These are phyloP conservation scores for Rachycentron canadum DNA, from an alignment of 2,797 vertebrate genomes.

Conservation along the genomic window DNA sequence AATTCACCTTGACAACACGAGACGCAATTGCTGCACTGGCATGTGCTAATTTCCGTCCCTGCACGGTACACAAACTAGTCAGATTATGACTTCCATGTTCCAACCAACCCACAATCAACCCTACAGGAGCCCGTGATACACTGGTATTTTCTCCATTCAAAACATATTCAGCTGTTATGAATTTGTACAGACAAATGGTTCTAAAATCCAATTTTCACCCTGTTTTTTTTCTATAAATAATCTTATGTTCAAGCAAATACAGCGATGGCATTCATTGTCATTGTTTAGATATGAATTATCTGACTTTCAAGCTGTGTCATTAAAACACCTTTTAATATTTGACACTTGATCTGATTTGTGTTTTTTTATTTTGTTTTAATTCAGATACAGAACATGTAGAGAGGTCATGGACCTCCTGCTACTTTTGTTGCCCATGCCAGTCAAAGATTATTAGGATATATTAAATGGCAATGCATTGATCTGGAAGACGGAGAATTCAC, in stretches of 20 bases:
- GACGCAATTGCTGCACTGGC: neutral
- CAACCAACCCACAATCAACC: neutral
- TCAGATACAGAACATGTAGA: too few relatives aligned
- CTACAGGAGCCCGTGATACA: neutral
- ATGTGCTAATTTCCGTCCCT: neutral
- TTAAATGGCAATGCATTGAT: neutral
- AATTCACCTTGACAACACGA: neutral
- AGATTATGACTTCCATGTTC: neutral
- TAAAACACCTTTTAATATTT: neutral
- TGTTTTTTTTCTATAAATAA: too few relatives aligned
- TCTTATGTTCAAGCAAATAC: too few relatives aligned
- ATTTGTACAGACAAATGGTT: neutral
- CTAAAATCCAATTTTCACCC: neutral
- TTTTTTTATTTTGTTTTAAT: neutral
- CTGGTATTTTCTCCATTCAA: neutral
- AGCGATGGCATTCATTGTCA: neutral
- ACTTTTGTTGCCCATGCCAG: neutral
- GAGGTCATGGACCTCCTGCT: neutral
- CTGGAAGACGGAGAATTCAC: constrained; percentile 2
- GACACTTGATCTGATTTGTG: neutral
- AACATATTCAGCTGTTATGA: neutral
- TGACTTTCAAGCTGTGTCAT: neutral
- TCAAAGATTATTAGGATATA: neutral
- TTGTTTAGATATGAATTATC: neutral
- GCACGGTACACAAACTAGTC: neutral